A percentile compares a stretch with the other conserved stretches of the same genome.
Evolutionary conservation across 2,888 invertebrate genomes (phyloP).

Genomic region (Hyalella azteca): DNA sequence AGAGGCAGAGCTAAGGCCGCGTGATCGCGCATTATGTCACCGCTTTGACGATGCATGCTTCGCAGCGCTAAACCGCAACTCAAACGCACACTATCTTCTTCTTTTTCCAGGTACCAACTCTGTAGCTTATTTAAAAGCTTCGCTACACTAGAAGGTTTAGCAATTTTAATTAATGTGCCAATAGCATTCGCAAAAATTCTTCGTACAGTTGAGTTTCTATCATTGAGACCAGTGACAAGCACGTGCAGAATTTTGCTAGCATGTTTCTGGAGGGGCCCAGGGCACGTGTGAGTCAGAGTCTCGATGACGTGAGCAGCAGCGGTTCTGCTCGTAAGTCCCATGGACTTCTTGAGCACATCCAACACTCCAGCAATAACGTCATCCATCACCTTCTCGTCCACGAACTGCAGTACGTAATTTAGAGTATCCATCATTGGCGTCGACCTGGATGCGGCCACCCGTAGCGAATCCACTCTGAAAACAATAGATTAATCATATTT

Average conservation of each 20-base stretch:
- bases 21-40: constrained; percentile 80
- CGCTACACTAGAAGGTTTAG: constrained; percentile 76
- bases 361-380: constrained; percentile 73
- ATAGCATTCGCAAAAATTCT: constrained; percentile 84
- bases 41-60: constrained; percentile 69
- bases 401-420: constrained; percentile 76
- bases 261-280: constrained; percentile 68
- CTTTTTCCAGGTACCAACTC: constrained; percentile 73
- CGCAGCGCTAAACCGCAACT: constrained; percentile 54
- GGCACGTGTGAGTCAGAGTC: constrained; percentile 63
- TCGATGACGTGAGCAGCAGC: constrained; percentile 66
- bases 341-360: constrained; percentile 79
- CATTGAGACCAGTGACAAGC: constrained; percentile 78
- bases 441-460: constrained; percentile 80
- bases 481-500: no score
- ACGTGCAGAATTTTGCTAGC: constrained; percentile 71
- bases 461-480: constrained; percentile 74
- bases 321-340: constrained; percentile 83
- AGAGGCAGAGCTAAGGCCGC: constrained; percentile 78
- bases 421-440: constrained; percentile 89
- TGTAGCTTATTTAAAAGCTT: constrained; percentile 71
- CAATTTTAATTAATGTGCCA: constrained; percentile 81
- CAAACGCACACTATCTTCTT: constrained; percentile 63
- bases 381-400: constrained; percentile 80
- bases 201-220: constrained; percentile 81